phyloP scores from a whole-genome alignment of 2,113 vertebrate species.

The Conger conger region DNA sequence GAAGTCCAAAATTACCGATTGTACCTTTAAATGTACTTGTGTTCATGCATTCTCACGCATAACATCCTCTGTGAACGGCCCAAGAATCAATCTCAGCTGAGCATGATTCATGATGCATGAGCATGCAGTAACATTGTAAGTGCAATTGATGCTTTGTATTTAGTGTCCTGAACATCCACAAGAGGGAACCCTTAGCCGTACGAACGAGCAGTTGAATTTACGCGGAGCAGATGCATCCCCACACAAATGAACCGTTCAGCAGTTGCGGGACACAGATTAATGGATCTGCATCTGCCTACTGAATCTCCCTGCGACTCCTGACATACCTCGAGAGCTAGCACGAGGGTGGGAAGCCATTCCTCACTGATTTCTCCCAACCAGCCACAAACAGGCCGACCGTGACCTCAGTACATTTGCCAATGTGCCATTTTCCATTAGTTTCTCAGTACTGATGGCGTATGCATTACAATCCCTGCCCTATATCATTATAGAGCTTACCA shows the following conservation, averaged over 20 bases:
- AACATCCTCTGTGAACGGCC: too few relatives aligned
- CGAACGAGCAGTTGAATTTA: background rate
- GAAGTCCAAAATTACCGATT: too few relatives aligned
- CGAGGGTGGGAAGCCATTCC: background rate
- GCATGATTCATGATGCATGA: too few relatives aligned
- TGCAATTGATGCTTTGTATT: too few relatives aligned
- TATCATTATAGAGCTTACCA: background rate
- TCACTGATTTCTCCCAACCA: background rate
- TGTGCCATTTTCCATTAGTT: background rate
- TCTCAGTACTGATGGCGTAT: background rate
- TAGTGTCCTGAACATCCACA: background rate
- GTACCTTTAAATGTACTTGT: too few relatives aligned
- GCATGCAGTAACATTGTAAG: too few relatives aligned
- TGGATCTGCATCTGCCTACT: background rate
- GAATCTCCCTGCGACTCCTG: background rate
- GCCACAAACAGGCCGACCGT: background rate
- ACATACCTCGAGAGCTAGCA: background rate
- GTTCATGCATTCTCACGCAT: too few relatives aligned
- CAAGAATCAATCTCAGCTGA: too few relatives aligned
- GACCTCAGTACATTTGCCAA: background rate
- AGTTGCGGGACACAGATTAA: background rate
- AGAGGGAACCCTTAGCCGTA: background rate
- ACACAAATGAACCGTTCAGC: background rate
- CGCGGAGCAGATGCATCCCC: background rate
- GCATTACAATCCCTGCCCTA: background rate